Evolutionary conservation across 1,140 invertebrate genomes (phyloP), one percentile per base, ranked within the genome.

Genomic region (Helicoverpa zea): DNA sequence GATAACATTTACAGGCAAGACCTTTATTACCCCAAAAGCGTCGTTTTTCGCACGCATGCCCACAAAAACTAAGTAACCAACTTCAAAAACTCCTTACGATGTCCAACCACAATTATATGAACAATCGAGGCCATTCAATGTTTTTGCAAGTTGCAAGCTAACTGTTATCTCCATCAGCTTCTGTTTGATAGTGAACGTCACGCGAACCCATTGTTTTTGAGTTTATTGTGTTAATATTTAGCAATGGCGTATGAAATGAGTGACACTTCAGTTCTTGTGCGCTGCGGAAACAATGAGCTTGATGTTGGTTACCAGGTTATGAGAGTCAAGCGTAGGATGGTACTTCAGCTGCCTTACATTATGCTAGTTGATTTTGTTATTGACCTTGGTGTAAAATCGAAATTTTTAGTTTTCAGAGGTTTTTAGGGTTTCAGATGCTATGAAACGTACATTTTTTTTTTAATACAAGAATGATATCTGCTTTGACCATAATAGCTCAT

Each of bases 251-350:
- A 30, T 23, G 49, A 72, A 72, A 72, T 51, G 18, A 52, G 52
- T 73, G 70, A 56, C 70, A 73, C 47, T 14, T 16, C 29, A 14
- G 70, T 68, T 68, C 49, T 51, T 68, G 51, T 73, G 14, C 58
- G 35, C 49, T 58, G 47, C 70, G 70, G 70, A 73, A 73, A 73
- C 70, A 73, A 73, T 73, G 70, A 58, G 35, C 52, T 56, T 16
- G 18, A 54, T 73, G 52, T 2, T 18, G 3, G 30, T 2, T 14
- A n/a, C 9, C 9, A 58, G 58, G 29, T 35, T 43, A 30, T 43
- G 43, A 30, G 70, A 56, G 29, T 16, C 13, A 47, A 14, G 18
- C 56, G 56, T 43, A 9, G 5, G 35, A 43, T 43, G 5, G 35
- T 43, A 5, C 5, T 7, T 43, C 3, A 4, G 35, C 35, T 7